Conservation (phyloP, 2,888 invertebrate species). For the Eristalinus sepulchralis region DNA sequence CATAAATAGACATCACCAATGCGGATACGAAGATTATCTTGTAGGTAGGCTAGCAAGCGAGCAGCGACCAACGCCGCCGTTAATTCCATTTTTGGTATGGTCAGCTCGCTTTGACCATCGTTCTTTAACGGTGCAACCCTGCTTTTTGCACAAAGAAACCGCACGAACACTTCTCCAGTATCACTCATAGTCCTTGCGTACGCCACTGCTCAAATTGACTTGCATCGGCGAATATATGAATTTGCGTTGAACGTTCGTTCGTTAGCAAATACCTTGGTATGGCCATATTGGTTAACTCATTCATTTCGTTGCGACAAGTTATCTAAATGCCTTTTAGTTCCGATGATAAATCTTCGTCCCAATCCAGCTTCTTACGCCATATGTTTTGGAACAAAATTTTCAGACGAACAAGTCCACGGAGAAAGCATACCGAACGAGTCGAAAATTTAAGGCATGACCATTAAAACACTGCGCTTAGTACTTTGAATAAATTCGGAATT, state of each 20-base stretch:
- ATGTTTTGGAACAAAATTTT: slow-evolving; percentile 37
- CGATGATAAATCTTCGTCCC: background rate
- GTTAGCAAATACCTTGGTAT: background rate
- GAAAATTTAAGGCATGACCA: slow-evolving; percentile 34
- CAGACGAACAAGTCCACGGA: slow-evolving; percentile 25
- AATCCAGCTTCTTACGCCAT: slow-evolving; percentile 29
- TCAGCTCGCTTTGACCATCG: slow-evolving; percentile 3
- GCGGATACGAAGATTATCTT: background rate
- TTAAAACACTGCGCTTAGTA: slow-evolving; percentile 18
- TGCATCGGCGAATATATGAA: slow-evolving; percentile 21
- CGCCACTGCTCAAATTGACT: slow-evolving; percentile 11
- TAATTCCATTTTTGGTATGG: slow-evolving; percentile 5
- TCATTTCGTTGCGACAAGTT: slow-evolving; percentile 8
- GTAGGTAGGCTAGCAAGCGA: slow-evolving; percentile 3
- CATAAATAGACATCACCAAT: background rate
- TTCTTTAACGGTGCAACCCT: slow-evolving; percentile 15
- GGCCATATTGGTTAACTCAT: background rate
- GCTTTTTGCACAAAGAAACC: slow-evolving; percentile 1
- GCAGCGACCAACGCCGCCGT: slow-evolving; percentile 12
- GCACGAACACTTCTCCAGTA: background rate
- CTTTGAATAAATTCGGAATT: background rate
- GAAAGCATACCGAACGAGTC: slow-evolving; percentile 33
- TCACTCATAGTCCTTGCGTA: background rate
- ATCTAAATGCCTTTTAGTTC: slow-evolving; percentile 22
- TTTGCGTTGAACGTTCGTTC: background rate